Evolutionary conservation across 2,113 vertebrate genomes (phyloP).

Genomic region (Seriola dumerili): DNA sequence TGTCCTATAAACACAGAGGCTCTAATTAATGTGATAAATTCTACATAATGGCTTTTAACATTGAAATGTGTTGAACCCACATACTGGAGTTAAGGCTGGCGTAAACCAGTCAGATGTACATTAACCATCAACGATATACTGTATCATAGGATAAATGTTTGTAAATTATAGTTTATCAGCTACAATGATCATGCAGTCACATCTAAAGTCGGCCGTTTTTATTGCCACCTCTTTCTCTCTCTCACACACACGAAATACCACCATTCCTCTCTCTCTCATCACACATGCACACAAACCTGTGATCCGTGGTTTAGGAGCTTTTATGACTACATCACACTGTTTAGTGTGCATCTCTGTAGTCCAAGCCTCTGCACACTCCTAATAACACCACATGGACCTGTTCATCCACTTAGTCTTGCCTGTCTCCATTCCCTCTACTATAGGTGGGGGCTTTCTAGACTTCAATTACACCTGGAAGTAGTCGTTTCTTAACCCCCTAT

Average conservation of each 20-base stretch:
- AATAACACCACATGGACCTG: constrained; percentile 62
- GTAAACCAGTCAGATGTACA: constrained; percentile 55
- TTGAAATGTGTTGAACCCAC: constrained; percentile 60
- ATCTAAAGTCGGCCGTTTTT: constrained; percentile 62
- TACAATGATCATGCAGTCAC: constrained; percentile 74
- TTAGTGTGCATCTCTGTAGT: constrained; percentile 33
- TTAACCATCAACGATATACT: constrained; percentile 62
- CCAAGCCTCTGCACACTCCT: constrained; percentile 44
- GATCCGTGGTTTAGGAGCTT: constrained; percentile 54
- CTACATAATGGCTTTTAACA: constrained; percentile 58
- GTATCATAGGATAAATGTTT: constrained; percentile 64
- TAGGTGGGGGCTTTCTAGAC: constrained; percentile 32
- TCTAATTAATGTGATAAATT: constrained; percentile 51
- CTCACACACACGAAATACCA: neutral
- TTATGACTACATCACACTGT: constrained; percentile 43
- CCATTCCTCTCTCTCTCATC: neutral
- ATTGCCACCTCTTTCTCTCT: constrained; percentile 2
- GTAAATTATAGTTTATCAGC: constrained; percentile 65
- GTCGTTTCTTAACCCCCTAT: constrained; percentile 33
- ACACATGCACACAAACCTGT: constrained; percentile 40
- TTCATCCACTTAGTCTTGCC: constrained; percentile 31
- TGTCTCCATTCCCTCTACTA: constrained; percentile 33
- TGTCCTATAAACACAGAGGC: constrained; percentile 53
- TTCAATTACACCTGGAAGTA: constrained; percentile 53
- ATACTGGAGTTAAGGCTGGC: constrained; percentile 39